These are phyloP conservation scores for Ceyx margarethae DNA, from an alignment of 2,113 vertebrate genomes.

Conservation along the genomic window DNA sequence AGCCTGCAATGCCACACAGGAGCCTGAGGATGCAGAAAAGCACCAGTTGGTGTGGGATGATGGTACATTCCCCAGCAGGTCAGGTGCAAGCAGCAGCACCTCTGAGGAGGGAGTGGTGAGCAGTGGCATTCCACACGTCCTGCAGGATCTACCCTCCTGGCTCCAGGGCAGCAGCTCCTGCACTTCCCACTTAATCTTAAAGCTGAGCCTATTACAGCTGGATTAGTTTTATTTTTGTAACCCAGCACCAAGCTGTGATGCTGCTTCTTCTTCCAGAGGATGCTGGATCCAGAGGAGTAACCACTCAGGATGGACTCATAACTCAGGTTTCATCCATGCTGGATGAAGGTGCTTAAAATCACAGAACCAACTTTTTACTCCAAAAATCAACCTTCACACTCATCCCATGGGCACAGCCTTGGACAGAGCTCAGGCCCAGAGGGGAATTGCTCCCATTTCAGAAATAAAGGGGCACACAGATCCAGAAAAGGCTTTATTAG, in stretches of 20 bases:
- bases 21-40: neutral
- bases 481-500: conserved; percentile 16
- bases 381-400: neutral
- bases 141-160: neutral
- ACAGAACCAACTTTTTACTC: neutral
- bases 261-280: neutral
- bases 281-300: neutral
- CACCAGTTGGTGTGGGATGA: accelerated
- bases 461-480: neutral
- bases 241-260: neutral
- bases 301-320: accelerated
- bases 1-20: neutral
- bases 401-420: neutral
- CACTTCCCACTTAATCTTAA: neutral
- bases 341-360: neutral
- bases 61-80: accelerated
- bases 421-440: neutral
- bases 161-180: neutral
- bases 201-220: neutral
- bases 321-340: neutral
- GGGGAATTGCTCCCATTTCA: neutral
- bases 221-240: neutral
- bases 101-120: accelerated
- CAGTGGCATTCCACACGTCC: accelerated
- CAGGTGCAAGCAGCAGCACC: accelerated